Evolutionary conservation across 2,113 vertebrate species (phyloP), one percentile per base, ranked within the genome.

Genomic region (Pterocles gutturalis): DNA sequence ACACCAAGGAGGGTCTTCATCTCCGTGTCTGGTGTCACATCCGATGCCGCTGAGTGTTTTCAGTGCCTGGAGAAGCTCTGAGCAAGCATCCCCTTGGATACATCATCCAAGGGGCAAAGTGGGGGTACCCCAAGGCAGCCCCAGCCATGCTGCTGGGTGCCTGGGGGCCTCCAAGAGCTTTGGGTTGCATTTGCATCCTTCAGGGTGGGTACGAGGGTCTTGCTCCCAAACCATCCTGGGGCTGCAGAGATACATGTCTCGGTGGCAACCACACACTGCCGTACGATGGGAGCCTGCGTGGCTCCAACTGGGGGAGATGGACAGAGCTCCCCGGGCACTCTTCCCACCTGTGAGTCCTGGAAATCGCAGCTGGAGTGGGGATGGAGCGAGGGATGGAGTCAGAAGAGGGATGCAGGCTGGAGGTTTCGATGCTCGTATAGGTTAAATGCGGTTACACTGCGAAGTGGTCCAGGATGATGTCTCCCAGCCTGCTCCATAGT

Each of bases 231-330:
- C 29, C 19, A 5, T 33, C 43, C 41, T 4, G 4, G 28, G 64
- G 64, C 55, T 71, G 66, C 57, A 60, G 26, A 25, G 51, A 79
- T 28, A 17, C 38, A 5, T 15, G n/a, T 36, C 69, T 34, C 62
- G 13, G 0, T 0, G 21, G 49, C 1, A 3, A 4, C 60, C 24
- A 0, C 14, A 0, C 1, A 1, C 29, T 57, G 77, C 43, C 24
- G 54, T 21, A 4, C 2, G 1, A 5, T 5, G 29, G 9, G 45
- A 45, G 49, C 25, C 18, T 51, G 53, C 48, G 34, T 1, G 1
- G 31, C 20, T 72, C 2, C 20, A 13, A 3, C 1, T 7, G 33
- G 36, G 49, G 28, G 76, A 54, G 38, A 2, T 17, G 79, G 78
- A 49, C 64, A 25, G 29, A 17, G 34, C 4, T 90, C 33, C 48